These are phyloP conservation scores for Sciurus vulgaris DNA, from an alignment of 2,797 vertebrate genomes.

Conservation along the genomic window DNA sequence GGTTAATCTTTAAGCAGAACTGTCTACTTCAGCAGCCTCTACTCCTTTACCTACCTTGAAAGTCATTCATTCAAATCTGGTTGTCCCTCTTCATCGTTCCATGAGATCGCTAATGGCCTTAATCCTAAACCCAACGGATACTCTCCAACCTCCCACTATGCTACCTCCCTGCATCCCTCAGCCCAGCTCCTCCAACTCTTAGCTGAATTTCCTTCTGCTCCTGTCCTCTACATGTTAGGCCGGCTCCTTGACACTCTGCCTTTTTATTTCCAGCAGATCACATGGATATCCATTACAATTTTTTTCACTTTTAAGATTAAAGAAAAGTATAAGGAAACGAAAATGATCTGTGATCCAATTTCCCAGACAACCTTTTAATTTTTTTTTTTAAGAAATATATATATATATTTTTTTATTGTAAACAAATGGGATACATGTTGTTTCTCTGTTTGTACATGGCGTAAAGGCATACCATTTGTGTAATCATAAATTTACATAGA, in stretches of 20 bases:
- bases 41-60: background rate
- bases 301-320: background rate
- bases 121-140: background rate
- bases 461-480: too few relatives aligned
- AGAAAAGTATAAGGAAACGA: background rate
- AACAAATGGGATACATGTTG: too few relatives aligned
- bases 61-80: background rate
- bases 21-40: background rate
- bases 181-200: accelerated
- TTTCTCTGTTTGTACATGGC: too few relatives aligned
- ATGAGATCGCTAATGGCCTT: background rate
- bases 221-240: accelerated
- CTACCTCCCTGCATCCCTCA: accelerated
- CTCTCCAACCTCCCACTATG: background rate
- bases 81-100: background rate
- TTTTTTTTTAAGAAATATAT: too few relatives aligned
- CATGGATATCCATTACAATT: too few relatives aligned
- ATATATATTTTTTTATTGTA: too few relatives aligned
- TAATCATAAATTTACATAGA: too few relatives aligned
- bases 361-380: background rate
- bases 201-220: background rate
- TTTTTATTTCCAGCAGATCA: background rate
- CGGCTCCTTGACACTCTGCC: background rate
- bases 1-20: background rate
- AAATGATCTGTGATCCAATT: background rate